A percentile compares a stretch with the other conserved stretches of the same genome.
phyloP scores from a whole-genome alignment of 92 coral and sea anemone genomes.

The Anthopleura xanthogrammica region DNA sequence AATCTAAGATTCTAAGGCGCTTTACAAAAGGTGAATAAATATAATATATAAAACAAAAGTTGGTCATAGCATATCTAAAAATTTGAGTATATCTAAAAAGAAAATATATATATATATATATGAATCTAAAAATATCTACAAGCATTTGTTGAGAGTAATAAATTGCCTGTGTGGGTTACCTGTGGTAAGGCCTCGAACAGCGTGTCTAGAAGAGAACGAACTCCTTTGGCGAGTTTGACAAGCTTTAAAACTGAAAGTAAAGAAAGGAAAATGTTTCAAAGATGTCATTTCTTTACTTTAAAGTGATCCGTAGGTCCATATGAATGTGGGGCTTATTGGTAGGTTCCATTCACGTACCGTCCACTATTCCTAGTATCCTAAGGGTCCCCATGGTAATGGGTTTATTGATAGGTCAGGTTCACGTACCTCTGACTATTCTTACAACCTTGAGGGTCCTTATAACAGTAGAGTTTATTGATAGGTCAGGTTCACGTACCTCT shows the following conservation, averaged over 20 bases:
- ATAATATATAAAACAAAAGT: too few species aligned
- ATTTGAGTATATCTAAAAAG: too few species aligned
- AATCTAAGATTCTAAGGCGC: too few species aligned
- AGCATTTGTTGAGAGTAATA: neutral
- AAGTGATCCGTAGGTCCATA: too few species aligned
- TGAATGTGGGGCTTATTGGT: neutral
- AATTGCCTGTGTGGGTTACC: slow-evolving; percentile 46
- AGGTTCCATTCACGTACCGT: neutral
- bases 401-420: too few species aligned
- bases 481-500: neutral
- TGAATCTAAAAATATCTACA: too few species aligned
- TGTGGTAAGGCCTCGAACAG: slow-evolving; percentile 91
- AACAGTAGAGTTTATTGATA: slow-evolving; percentile 58
- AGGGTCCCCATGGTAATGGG: too few species aligned
- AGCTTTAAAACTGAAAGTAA: slow-evolving; percentile 75
- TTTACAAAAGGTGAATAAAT: too few species aligned
- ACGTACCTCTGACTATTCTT: slow-evolving; percentile 71
- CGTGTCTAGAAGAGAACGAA: slow-evolving; percentile 90
- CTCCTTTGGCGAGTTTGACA: slow-evolving; percentile 93
- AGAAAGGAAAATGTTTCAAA: neutral
- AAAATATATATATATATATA: too few species aligned
- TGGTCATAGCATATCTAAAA: too few species aligned
- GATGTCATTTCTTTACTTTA: too few species aligned
- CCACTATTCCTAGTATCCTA: too few species aligned
- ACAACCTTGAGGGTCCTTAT: slow-evolving; percentile 66